Evolutionary conservation across 2,797 vertebrate species (phyloP), one percentile per base, ranked within the genome.

Genomic region (Propithecus deckenii): DNA sequence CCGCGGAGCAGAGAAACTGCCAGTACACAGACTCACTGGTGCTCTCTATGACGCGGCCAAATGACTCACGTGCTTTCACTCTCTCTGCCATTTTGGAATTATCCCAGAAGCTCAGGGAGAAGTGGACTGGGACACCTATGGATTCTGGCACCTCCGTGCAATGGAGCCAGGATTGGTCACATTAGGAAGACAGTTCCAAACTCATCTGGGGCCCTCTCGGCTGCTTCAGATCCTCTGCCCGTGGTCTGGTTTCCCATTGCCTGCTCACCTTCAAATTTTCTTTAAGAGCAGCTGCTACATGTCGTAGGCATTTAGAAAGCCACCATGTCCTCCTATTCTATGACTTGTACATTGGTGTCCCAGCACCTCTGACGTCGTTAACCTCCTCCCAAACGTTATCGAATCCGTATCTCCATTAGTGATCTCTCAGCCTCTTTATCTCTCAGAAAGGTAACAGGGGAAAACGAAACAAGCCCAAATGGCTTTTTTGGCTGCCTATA

Each of bases 391-490:
- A 81, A 50, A 74, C 12, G 17, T 65, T 61, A 79, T 30, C 84
- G 63, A 83, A 63, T 38, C 20, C 88, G 5, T 23, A 35, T 43
- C 76, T 30, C 69, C 55, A 41, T 72, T 61, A 25, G 61, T 23
- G 69, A 84, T 18, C 55, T 41, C 46, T 71, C 97, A 74, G 84
- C 65, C 84, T 79, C 81, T 86, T 48, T 35, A 20, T 65, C 76
- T 87, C 76, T 76, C 76, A 76, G 79, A 83, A 94, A 76, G 84
- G 67, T 72, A 85, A 72, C 71, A 83, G 41, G 69, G 83, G 50
- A 69, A 65, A 71, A 72, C 76, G 67, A 87, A 95, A 93, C 28
- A 32, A 80, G 41, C 18, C 65, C 90, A 63, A 71, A 43, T 46
- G 87, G 74, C 89, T 88, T 93, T 86, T 35, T 30, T 38, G 80